These are phyloP conservation scores for Clarias batrachus DNA, from an alignment of 2,113 vertebrate species.

Conservation along the genomic window DNA sequence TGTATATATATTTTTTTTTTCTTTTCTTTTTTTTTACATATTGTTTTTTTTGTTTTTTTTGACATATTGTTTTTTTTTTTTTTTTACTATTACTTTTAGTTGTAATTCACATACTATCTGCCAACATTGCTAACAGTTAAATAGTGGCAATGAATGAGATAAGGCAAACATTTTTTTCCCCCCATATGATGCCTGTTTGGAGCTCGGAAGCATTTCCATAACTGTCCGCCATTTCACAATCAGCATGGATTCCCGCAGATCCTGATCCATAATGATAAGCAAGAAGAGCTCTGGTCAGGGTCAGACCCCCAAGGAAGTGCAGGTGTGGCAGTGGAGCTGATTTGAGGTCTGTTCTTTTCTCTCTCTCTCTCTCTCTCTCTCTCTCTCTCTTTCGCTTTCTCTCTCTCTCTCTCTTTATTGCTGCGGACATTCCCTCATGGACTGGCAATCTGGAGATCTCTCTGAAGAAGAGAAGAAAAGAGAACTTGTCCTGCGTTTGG, in stretches of 20 bases:
- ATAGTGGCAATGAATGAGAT: conserved; percentile 35
- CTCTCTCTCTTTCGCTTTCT: background rate
- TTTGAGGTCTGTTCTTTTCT: conserved; percentile 61
- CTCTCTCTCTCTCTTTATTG: conserved; percentile 64
- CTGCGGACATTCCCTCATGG: conserved; percentile 62
- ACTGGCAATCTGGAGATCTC: conserved; percentile 65
- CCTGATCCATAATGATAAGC: conserved; percentile 73
- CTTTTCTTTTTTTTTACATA: background rate
- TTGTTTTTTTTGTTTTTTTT: too few relatives aligned
- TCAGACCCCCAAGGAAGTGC: conserved; percentile 76
- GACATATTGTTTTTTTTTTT: background rate
- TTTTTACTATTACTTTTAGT: background rate
- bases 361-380: conserved; percentile 2
- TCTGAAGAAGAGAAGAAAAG: conserved; percentile 66
- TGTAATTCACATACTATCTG: background rate
- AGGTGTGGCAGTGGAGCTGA: conserved; percentile 71
- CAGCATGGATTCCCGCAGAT: conserved; percentile 68
- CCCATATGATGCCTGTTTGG: background rate
- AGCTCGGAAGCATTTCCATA: conserved; percentile 71
- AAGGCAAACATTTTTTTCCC: background rate
- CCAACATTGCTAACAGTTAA: background rate
- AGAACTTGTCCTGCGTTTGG: conserved; percentile 63
- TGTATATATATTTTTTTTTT: too few relatives aligned
- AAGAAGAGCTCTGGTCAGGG: conserved; percentile 63
- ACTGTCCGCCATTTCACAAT: conserved; percentile 73